Base-by-base conservation (phyloP, 1,140 invertebrate species). In the Drosophila sulfurigaster region DNA sequence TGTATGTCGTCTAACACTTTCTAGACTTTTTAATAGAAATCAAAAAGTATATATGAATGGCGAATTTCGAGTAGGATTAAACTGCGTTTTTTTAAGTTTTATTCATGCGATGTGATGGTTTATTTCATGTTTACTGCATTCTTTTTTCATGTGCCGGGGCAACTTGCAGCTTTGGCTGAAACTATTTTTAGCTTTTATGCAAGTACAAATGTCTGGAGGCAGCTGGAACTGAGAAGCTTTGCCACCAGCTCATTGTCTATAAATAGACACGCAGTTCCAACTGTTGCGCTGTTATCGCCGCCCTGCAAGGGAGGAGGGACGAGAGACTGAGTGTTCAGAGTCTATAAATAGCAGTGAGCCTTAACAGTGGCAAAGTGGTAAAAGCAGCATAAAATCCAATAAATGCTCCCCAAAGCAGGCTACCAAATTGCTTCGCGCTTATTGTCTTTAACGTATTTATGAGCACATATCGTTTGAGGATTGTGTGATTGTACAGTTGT, bases 331-430 rank as follows among this genome's bases (percentile, higher is more conserved):
- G 4, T 5, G 41, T 30, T 38, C 20, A 16, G 3, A 63, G 62
- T 69, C 80, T 89, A 88, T 89, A 88, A 88, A 88, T 88, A 88
- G 85, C 64, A 57, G 35, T 16, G 45, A 69, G 81, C 69, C 64
- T 68, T 56, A 49, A 56, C 71, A 52, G 35, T 15, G 32, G 15
- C 48, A 62, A 49, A 60, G 52, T 51, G 51, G 38, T 16, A 69
- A 48, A 46, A 46, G 38, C 28, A 46, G 68, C 78, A 78, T 63
- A 65, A 87, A 87, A 88, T 79, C 83, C 83, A 88, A 80, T 81
- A 83, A 88, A 88, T 88, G 67, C 70, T 62, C 64, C 75, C 75
- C 60, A 78, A 70, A 74, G 48, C 75, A 64, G n/a, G 20, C 57
- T 62, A 41, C 70, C 64, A 77, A 87, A 88, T 88, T 80, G 82